phyloP scores from a whole-genome alignment of 2,888 invertebrate genomes.

The Cantharis nigra region DNA sequence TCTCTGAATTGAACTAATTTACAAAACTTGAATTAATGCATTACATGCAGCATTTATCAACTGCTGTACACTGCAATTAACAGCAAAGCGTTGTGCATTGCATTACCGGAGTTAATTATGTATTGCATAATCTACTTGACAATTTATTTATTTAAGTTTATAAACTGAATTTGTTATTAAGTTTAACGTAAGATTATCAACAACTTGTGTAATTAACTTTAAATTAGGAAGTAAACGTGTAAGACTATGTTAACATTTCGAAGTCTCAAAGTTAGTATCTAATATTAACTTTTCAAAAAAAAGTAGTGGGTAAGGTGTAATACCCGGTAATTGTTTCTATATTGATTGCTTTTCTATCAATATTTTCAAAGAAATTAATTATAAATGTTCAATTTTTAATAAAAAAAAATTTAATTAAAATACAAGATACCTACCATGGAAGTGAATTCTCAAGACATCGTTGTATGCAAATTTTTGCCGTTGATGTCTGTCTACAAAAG shows the following conservation, averaged over 20 bases:
- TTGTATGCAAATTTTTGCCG: background rate
- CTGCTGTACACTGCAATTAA: background rate
- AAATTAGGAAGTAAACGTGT: background rate
- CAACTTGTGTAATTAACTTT: background rate
- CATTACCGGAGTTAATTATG: background rate
- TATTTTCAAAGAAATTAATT: background rate
- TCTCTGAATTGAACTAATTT: background rate
- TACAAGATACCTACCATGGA: background rate
- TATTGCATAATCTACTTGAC: background rate
- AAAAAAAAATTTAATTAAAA: background rate
- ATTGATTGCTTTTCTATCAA: background rate
- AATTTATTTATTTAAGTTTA: background rate
- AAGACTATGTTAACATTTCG: background rate
- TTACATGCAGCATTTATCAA: background rate
- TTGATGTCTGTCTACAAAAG: conserved; percentile 4
- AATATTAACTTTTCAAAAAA: background rate
- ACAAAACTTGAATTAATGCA: background rate
- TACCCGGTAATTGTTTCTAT: too few relatives aligned
- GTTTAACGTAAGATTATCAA: background rate
- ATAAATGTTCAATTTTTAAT: background rate
- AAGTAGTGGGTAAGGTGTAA: background rate
- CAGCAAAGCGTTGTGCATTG: background rate
- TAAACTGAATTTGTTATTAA: background rate
- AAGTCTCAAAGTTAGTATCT: background rate
- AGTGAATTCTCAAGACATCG: background rate